Percentiles rank a stretch among this genome's conserved stretches.
These are phyloP conservation scores for Linyphia triangularis DNA, from an alignment of 2,888 invertebrate genomes.

Conservation along the genomic window DNA sequence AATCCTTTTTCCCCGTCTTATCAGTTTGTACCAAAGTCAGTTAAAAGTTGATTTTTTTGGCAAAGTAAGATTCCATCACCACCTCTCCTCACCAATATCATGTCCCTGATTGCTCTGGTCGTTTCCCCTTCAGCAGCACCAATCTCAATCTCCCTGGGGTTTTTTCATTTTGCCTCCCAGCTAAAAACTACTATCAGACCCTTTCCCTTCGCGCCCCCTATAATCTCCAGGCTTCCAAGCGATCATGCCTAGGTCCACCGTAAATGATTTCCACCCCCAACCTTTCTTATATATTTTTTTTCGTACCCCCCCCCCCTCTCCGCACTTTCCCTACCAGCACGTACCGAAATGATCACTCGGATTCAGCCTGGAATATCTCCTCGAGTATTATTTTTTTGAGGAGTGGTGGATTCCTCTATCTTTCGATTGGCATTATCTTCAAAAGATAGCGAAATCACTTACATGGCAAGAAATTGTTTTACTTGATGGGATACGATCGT, in stretches of 20 bases:
- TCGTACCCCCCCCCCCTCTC: neutral
- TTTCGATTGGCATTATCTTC: conserved; percentile 39
- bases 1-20: no score
- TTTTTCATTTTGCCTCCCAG: conserved; percentile 47
- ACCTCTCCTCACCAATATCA: conserved; percentile 5
- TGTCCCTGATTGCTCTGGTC: conserved; percentile 38
- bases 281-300: neutral
- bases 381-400: neutral
- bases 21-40: no score
- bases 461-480: neutral
- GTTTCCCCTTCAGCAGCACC: conserved; percentile 24
- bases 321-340: conserved; percentile 10
- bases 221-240: conserved; percentile 57
- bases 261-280: conserved; percentile 49
- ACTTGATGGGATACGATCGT: neutral
- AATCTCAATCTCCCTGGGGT: conserved; percentile 42
- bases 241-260: conserved; percentile 38
- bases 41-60: no score
- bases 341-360: conserved; percentile 60
- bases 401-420: conserved; percentile 38
- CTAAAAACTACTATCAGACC: conserved; percentile 50
- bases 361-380: conserved; percentile 5
- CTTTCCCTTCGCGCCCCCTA: neutral
- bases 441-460: conserved; percentile 21
- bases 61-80: neutral